These are phyloP conservation scores for Neoniphon sammara DNA, from an alignment of 2,797 vertebrate species.

Conservation along the genomic window DNA sequence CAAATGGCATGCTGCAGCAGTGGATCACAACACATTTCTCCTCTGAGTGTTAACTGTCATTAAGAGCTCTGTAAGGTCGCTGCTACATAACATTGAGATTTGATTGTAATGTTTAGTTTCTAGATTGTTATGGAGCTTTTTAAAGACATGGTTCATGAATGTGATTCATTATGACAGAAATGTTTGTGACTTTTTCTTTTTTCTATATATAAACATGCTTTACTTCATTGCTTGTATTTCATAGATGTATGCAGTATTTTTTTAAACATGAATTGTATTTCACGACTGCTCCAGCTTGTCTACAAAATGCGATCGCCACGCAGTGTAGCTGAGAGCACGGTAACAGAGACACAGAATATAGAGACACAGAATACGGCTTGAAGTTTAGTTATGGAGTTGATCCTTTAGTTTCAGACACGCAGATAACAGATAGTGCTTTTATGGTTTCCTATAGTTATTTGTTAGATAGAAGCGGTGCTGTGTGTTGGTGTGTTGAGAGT, in stretches of 20 bases:
- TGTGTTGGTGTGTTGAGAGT: neutral
- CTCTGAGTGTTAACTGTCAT: neutral
- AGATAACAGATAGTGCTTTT: constrained; percentile 10
- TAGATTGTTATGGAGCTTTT: neutral
- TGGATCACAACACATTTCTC: neutral
- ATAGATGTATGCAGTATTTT: neutral
- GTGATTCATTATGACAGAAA: neutral
- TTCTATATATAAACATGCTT: constrained; percentile 2
- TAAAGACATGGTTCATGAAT: neutral
- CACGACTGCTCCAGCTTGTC: neutral
- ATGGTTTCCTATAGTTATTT: constrained; percentile 12
- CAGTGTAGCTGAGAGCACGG: neutral
- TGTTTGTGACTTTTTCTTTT: neutral
- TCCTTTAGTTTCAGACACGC: constrained; percentile 18
- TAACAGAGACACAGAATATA: neutral
- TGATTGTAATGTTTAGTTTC: neutral
- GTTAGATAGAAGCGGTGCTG: neutral
- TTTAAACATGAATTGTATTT: neutral
- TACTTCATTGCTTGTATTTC: neutral
- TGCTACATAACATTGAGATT: neutral
- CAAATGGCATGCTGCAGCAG: neutral
- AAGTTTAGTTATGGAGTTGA: constrained; percentile 28
- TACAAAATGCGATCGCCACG: neutral
- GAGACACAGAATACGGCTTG: neutral
- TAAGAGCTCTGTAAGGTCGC: neutral